Base-by-base conservation (phyloP, 2,888 invertebrate species). In the Rhamnusium bicolor region DNA sequence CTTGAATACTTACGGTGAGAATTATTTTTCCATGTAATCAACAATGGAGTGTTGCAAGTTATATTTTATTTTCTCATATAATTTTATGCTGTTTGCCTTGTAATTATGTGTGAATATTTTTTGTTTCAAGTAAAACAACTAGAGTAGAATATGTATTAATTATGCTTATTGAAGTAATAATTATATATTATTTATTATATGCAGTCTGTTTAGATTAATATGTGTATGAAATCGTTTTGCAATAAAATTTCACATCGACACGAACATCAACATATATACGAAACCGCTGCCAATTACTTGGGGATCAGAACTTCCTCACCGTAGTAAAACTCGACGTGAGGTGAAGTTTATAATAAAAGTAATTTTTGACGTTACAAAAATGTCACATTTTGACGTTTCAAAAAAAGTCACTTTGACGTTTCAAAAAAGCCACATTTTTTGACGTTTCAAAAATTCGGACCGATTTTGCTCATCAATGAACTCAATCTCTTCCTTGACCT, bases 1-100 rank as follows among this genome's bases (percentile, higher is more conserved):
- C 71, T 56, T 65, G 63, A 69, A 71, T 67, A 68, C 62, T 69
- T 65, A 51, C 69, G 65, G 74, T 74, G 77, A 69, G 75, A 78
- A 78, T 68, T 29, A 54, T 65, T 76, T 65, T 70, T 74, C 60
- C 61, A 53, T 68, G 47, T 62, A 67, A 67, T 67, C 61, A 60
- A 72, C 68, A 72, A 72, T 67, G 60, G 72, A 51, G 71, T 66
- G 54, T 71, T 66, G 66, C 63, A 63, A 71, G 58, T 14, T 46
- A 46, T 66, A 40, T 51, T 58, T 67, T 68, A 54, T 62, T 40
- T 67, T 68, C 67, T 68, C 62, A 27, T 60, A 49, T 66, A 71
- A 65, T 71, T 66, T 58, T 71, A 71, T 62, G 49, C 69, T 29
- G 49, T 27, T 53, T 29, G 56, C 60, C 71, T 71, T 65, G 71